Conservation (phyloP, 2,113 vertebrate species). For the Arvicanthis niloticus region DNA sequence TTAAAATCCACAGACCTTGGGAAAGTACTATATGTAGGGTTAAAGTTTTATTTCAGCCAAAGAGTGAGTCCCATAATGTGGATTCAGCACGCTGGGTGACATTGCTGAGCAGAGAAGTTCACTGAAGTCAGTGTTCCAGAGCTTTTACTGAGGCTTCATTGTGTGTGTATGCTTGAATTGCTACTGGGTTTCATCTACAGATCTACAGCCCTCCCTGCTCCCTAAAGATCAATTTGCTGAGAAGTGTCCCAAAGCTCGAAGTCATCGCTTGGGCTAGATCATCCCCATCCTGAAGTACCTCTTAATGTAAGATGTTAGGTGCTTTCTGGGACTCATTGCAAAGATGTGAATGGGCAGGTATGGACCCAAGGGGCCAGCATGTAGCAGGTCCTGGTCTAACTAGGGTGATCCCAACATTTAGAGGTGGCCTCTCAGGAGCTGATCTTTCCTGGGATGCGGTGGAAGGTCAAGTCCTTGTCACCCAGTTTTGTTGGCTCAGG, state of each 20-base stretch:
- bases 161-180: neutral
- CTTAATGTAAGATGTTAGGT: neutral
- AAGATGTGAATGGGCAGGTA: neutral
- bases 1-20: neutral
- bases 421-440: neutral
- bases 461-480: neutral
- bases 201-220: neutral
- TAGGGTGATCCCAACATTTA: neutral
- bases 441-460: neutral
- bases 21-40: neutral
- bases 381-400: neutral
- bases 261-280: neutral
- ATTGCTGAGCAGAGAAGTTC: neutral
- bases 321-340: neutral
- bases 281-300: neutral
- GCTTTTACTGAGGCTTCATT: neutral
- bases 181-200: neutral
- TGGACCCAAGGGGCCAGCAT: neutral
- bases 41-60: slow-evolving; percentile 8
- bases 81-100: neutral
- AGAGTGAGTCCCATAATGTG: neutral
- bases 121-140: neutral
- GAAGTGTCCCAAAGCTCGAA: neutral
- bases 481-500: neutral
- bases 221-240: neutral